Evolutionary conservation across 2,797 vertebrate genomes (phyloP), one percentile per base, ranked within the genome.

Genomic region (Mus caroli): DNA sequence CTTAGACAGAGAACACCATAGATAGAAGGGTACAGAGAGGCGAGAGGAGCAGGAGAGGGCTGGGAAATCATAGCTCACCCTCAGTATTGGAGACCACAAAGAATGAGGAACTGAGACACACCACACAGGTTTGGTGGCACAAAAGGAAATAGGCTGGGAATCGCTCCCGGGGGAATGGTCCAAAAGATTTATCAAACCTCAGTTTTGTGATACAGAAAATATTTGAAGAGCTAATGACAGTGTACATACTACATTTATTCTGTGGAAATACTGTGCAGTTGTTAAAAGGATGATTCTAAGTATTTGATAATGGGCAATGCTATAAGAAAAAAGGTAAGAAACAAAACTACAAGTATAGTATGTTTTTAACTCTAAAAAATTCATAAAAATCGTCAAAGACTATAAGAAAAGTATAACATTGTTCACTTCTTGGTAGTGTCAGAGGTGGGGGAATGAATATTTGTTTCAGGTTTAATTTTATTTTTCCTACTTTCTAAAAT

Each of bases 401-500:
- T 88, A 46, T 88, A 24, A 52, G 34, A 87, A 82, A 88, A 71
- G 60, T 28, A 69, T 87, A 83, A 69, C 24, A 90, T 34, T 95
- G 54, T 80, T 91, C 26, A 43, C 19, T 28, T n/a, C 46, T 90
- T 50, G 37, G 17, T 76, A 56, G 28, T 60, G 20, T 22, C 64
- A 87, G 40, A 87, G 58, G 40, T 83, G 34, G 17, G 14, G 80
- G 22, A 76, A 76, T 88, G 37, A 77, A 67, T 93, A 34, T 75
- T 87, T 54, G 76, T 50, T 87, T 95, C 22, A 37, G 28, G 26
- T 60, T 92, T 75, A 40, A 67, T 87, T 62, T 73, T 37, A 56
- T 79, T 75, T 95, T 84, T 78, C 14, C 58, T 86, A 37, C 31
- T 87, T 87, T 73, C 54, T 6, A 93, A 91, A 93, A 58, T 80